Base-by-base conservation (phyloP, 2,797 vertebrate genomes). In the Bovichtus variegatus region DNA sequence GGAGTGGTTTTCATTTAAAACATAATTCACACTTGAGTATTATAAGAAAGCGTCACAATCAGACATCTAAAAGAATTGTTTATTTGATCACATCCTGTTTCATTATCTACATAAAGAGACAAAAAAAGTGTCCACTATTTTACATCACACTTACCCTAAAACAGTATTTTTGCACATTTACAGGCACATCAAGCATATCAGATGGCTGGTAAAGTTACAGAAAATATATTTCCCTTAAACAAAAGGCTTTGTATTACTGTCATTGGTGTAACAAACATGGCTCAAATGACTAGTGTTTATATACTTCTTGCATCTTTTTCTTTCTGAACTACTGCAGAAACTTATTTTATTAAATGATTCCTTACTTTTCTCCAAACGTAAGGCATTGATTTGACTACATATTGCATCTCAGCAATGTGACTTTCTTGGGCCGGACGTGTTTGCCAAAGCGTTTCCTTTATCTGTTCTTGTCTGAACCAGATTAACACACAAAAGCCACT, bases 131-230 rank as follows among this genome's bases (percentile, higher is more conserved):
- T 77, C 55, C 59, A 80, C 70, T 80, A 79, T 89, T 83, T 85
- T 83, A 90, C 85, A 83, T 67, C 55, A 88, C 89, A 81, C 53
- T 55, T 43, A 62, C 21, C 46, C 72, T 84, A 68, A 74, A 81
- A 84, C 74, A 71, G 71, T 78, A 74, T 84, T 84, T 83, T 90
- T 90, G 88, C 86, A 78, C 88, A 81, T 86, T 72, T 85, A 92
- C 89, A 84, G 76, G 84, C 87, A 81, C 75, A 67, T 69, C 19
- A 89, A 89, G 77, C 78, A 36, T 60, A 55, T 69, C 60, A 61
- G 31, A 87, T 75, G 69, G 36, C 64, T 74, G 31, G 74, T 66
- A 54, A 58, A 51, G 11, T 64, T 65, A 76, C 64, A 59, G 29
- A 76, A 84, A 80, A 81, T 27, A 61, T n/a, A 8, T 64, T 62